phyloP scores from a whole-genome alignment of 2,888 invertebrate genomes.

The Chydorus sphaericus region DNA sequence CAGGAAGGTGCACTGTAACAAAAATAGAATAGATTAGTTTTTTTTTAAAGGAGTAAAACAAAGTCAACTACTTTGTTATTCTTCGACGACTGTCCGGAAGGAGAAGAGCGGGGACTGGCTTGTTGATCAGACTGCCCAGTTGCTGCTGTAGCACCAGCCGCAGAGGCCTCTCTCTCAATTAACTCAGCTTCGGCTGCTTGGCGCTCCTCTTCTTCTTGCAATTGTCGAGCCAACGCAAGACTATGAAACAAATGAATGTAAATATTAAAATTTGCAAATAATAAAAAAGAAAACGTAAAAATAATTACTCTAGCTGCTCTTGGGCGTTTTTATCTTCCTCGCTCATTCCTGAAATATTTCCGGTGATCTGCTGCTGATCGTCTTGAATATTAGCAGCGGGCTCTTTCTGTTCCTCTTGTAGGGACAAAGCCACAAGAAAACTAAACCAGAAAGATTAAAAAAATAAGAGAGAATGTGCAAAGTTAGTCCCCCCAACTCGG shows the following conservation, averaged over 20 bases:
- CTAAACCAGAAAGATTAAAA: constrained; percentile 22
- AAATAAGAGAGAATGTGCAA: background rate
- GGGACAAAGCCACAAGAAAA: constrained; percentile 33
- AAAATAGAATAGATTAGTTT: background rate
- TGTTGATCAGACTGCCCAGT: background rate
- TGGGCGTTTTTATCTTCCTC: constrained; percentile 18
- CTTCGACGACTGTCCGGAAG: background rate
- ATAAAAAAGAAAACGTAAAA: background rate
- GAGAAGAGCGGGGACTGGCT: background rate
- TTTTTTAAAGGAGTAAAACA: too few relatives aligned
- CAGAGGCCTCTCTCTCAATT: constrained; percentile 16
- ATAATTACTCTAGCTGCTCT: constrained; percentile 8
- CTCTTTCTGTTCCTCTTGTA: constrained; percentile 30
- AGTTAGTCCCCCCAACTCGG: background rate
- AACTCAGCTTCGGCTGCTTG: constrained; percentile 18
- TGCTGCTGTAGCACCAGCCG: too few relatives aligned
- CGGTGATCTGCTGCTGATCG: constrained; percentile 20
- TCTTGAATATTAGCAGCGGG: constrained; percentile 20
- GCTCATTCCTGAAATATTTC: constrained; percentile 22
- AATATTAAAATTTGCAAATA: background rate
- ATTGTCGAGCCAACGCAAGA: constrained; percentile 30
- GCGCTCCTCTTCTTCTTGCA: constrained; percentile 33
- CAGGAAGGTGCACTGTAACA: background rate
- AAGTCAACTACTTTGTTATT: background rate
- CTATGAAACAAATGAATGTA: constrained; percentile 22